Base-by-base conservation (phyloP, 2,888 invertebrate species). In the Saturnia japonica region DNA sequence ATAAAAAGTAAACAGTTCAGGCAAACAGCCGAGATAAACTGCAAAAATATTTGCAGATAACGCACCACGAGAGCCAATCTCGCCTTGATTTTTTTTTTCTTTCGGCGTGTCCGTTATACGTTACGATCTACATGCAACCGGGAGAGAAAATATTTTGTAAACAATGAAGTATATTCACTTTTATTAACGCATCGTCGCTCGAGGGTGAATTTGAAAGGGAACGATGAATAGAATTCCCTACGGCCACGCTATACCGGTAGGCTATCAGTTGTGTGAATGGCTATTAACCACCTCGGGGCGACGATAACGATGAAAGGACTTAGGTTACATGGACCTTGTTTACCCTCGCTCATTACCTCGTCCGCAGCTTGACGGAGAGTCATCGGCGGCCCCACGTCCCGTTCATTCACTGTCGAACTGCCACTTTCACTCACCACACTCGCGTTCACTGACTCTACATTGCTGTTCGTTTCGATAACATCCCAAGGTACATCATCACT, bases 401-500 rank as follows among this genome's bases (percentile, higher is more conserved):
- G 78, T 79, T 77, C 82, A 79, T 84, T 84, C 89, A 86, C 88
- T 83, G 81, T 75, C 68, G 80, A 75, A 83, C 83, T 82, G 77
- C 80, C 90, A 93, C 91, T 92, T 74, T 83, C 93, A 93, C 93
- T 93, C 93, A 92, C 93, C 89, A 85, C 93, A 93, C 93, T 93
- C 75, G 80, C 80, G 80, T 87, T 85, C 84, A 86, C 86, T 77
- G 84, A 51, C 69, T 76, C 73, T 75, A 83, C 84, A 74, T 81
- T 81, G 75, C 74, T 79, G 79, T 83, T 80, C 75, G 85, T 88
- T 82, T 94, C 94, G 81, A 91, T 90, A 77, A 85, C 86, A 80
- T 91, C 89, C 95, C 94, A 94, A 83, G 94, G 93, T 83, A 92
- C 94, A 80, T 94, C 90, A 75, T 94, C 91, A 80, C 95, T 93